Base-by-base conservation (phyloP, 2,888 invertebrate species). In the Nemoura dubitans region DNA sequence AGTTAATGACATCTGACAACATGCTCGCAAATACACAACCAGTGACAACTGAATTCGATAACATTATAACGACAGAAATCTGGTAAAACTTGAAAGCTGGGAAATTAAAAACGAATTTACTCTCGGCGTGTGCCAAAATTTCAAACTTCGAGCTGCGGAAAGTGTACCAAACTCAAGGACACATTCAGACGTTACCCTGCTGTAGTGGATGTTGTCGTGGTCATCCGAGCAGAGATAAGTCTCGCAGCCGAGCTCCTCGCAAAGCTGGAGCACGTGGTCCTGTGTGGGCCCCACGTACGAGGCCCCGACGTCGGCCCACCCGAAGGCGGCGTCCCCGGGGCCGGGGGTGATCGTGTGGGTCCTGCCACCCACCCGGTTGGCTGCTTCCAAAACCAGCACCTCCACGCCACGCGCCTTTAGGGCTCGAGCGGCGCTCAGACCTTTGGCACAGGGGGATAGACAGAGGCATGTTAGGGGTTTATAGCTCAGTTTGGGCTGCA, bases 351-450 rank as follows among this genome's bases (percentile, higher is more conserved):
- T 81, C 5, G 91, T 91, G 77, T 89, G 89, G 14, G 92, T 92
- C 42, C 92, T 89, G 0, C 92, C 92, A n/a, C 92, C 92, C 10
- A 92, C 91, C 76, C 92, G 88, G 87, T 91, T 90, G 90, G 91
- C 91, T 7, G 92, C 92, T 88, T 92, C 92, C 28, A 92, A 86
- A 0, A 92, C 90, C 28, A 90, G 85, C 26, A 92, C 88, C 16
- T 89, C 89, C 0, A 91, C 87, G 26, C 90, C 90, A 85, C 88
- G 89, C 83, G 90, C 89, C 85, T 89, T 89, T 2, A 92, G 89
- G 10, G 89, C 89, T 86, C 90, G 90, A 0, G 92, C 92, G 29
- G 92, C 91, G 27, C 91, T 89, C 26, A 92, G 87, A 27, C 88
- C 89, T 89, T 76, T 6, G 26, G 29, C 26, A 7, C 80, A 76